Base-by-base conservation (phyloP, 2,113 vertebrate genomes). In the Vimba vimba region DNA sequence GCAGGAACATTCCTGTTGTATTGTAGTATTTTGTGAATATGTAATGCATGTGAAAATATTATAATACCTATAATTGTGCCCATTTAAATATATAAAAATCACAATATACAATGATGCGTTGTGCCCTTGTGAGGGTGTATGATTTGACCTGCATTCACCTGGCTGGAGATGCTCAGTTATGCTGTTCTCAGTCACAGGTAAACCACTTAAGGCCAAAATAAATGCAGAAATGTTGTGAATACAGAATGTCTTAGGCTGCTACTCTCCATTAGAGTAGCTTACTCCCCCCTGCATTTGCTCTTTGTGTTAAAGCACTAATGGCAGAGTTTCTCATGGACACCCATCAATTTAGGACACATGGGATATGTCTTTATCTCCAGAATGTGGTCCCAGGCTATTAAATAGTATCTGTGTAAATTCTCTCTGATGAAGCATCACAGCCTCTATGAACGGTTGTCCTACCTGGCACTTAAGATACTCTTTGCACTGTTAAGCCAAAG, bases 271-370 rank as follows among this genome's bases (percentile, higher is more conserved):
- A 87, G 73, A 47, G 50, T 36, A 84, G 75, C 59, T 39, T n/a
- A n/a, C n/a, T n/a, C n/a, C 11, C 47, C 39, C 59, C 68, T 52
- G 78, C 25, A 45, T 82, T 80, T 59, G 43, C 83, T 74, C 43
- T 87, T 79, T 87, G 83, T 79, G 57, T 68, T 85, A 71, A 85
- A 60, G 57, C 50, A 77, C 83, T 86, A 77, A 87, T 81, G 79
- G 66, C 47, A 83, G 55, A 57, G 50, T 25, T 83, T 83, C 66
- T 43, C 30, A 27, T 82, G 80, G 45, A 68, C 79, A 64, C 36
- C 59, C 79, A 21, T 82, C 79, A 82, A 82, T 82, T 82, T 43
- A 68, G 62, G n/a, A 45, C 55, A 73, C 66, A 79, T 74, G 85
- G 19, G 25, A 69, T 23, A 4, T 50, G 47, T 69, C 45, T 83